Evolutionary conservation across 2,113 vertebrate genomes (phyloP).

Genomic region (Clarias macrocephalus): DNA sequence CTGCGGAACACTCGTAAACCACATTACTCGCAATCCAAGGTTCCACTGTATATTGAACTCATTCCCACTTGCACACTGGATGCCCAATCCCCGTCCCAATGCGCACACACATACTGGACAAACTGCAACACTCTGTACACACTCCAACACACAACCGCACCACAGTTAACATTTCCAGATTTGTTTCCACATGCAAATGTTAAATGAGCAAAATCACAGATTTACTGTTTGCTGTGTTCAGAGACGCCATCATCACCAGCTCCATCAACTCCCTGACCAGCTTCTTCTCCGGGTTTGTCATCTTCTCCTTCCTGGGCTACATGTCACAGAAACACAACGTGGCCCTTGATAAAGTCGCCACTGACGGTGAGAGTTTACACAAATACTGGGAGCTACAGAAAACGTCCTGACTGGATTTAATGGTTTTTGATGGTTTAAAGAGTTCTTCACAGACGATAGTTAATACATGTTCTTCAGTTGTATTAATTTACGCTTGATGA

Average conservation of each 20-base stretch:
- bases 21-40: too few species aligned
- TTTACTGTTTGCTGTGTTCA: constrained; percentile 51
- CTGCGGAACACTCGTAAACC: too few species aligned
- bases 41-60: too few species aligned
- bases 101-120: constrained; percentile 32
- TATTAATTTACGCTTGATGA: not conserved
- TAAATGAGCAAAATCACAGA: not conserved
- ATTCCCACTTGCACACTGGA: too few species aligned
- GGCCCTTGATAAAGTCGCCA: constrained; percentile 84
- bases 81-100: not conserved
- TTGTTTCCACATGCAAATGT: not conserved
- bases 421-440: not conserved
- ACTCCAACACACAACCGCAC: too few species aligned
- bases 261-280: constrained; percentile 91
- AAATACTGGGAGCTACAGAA: not conserved
- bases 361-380: constrained; percentile 75
- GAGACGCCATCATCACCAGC: constrained; percentile 88
- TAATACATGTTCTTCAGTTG: not conserved
- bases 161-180: not conserved
- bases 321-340: constrained; percentile 88
- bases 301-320: constrained; percentile 90
- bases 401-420: not conserved
- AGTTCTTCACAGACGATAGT: not conserved
- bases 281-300: constrained; percentile 90
- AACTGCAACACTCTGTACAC: not conserved